phyloP scores from a whole-genome alignment of 2,888 invertebrate genomes.

The Nemoura dubitans region DNA sequence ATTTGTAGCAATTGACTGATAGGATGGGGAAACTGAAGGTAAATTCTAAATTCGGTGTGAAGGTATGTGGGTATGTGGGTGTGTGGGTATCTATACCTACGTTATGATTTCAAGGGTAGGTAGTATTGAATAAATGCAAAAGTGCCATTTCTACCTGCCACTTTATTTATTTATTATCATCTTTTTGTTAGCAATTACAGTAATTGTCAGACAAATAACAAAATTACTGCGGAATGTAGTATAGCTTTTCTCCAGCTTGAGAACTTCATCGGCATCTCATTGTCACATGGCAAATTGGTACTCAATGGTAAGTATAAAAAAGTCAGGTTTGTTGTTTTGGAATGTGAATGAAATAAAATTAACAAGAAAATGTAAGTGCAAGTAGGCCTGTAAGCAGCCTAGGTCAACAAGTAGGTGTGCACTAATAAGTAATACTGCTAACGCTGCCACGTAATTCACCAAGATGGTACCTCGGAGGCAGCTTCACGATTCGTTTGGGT shows the following conservation, averaged over 20 bases:
- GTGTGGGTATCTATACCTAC: no score
- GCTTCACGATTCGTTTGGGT: background rate
- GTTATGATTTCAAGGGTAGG: no score
- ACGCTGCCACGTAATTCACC: background rate
- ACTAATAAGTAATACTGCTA: background rate
- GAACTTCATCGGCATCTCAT: background rate
- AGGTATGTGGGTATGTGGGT: no score
- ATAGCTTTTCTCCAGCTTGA: background rate
- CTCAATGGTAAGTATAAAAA: background rate
- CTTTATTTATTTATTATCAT: background rate
- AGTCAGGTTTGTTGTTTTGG: background rate
- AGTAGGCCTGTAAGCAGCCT: background rate
- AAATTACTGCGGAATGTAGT: background rate
- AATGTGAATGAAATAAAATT: background rate
- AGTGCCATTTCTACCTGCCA: background rate
- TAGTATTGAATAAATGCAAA: background rate
- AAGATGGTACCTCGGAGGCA: background rate
- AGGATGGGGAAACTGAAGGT: no score
- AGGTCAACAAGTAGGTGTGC: background rate
- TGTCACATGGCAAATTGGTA: background rate
- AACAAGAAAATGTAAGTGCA: background rate
- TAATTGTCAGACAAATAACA: slow-evolving; percentile 12
- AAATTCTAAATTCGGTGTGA: background rate
- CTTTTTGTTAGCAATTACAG: background rate
- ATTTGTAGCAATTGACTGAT: no score